A percentile compares a stretch with the other conserved stretches of the same genome.
Evolutionary conservation across 2,113 vertebrate species (phyloP).

Genomic region (Apteryx owenii): DNA sequence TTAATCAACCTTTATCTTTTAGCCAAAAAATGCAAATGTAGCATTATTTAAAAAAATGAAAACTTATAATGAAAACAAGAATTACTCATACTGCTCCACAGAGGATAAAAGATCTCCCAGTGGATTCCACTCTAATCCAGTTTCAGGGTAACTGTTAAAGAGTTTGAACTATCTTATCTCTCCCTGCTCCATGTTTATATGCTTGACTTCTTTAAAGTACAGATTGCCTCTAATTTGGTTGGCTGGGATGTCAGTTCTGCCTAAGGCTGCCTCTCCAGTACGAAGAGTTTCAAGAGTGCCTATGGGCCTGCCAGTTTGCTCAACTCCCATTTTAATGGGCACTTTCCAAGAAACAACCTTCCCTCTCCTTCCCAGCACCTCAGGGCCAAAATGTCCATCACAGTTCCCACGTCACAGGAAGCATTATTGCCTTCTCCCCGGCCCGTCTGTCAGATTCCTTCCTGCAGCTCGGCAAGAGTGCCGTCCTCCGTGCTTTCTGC

Average conservation of each 20-base stretch:
- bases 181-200: slow-evolving; percentile 15
- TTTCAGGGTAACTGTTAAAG: slow-evolving; percentile 52
- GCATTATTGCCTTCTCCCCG: background rate
- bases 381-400: background rate
- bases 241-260: background rate
- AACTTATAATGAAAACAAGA: slow-evolving; percentile 64
- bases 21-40: slow-evolving; percentile 24
- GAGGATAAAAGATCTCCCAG: slow-evolving; percentile 56
- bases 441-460: background rate
- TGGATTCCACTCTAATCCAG: slow-evolving; percentile 52
- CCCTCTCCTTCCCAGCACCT: background rate
- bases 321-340: background rate
- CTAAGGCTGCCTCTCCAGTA: background rate
- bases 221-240: slow-evolving; percentile 25
- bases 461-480: background rate
- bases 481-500: background rate
- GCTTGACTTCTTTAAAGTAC: slow-evolving; percentile 14
- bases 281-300: background rate
- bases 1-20: slow-evolving; percentile 55
- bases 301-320: background rate
- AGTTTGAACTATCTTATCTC: slow-evolving; percentile 55
- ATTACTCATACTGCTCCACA: slow-evolving; percentile 36
- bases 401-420: background rate
- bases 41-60: slow-evolving; percentile 33
- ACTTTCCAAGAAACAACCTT: background rate